Evolutionary conservation across 2,888 invertebrate genomes (phyloP).

Genomic region (Lagria hirta): DNA sequence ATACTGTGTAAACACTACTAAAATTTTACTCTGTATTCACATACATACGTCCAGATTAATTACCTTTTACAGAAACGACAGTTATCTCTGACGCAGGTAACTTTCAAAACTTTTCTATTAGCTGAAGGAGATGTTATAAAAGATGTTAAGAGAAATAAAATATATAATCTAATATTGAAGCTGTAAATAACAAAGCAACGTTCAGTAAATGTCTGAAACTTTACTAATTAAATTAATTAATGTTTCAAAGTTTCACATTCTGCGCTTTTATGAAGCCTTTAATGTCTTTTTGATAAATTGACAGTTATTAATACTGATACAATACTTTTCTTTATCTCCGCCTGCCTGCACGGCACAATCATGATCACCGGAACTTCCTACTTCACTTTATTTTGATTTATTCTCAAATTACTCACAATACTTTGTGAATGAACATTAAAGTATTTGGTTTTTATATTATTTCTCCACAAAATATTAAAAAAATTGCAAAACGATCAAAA

Average conservation of each 20-base stretch:
- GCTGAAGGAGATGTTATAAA: slow-evolving; percentile 6
- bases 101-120: slow-evolving; percentile 10
- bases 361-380: too few relatives aligned
- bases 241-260: slow-evolving; percentile 50
- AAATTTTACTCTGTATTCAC: slow-evolving; percentile 17
- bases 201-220: slow-evolving; percentile 54
- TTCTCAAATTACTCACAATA: too few relatives aligned
- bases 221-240: slow-evolving; percentile 57
- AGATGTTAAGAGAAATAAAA: slow-evolving; percentile 27
- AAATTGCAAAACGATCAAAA: too few relatives aligned
- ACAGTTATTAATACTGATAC: slow-evolving; percentile 49
- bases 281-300: slow-evolving; percentile 51
- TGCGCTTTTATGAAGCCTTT: slow-evolving; percentile 43
- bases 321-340: slow-evolving; percentile 3
- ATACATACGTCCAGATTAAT: slow-evolving; percentile 18
- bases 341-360: too few relatives aligned
- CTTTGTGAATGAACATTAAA: too few relatives aligned
- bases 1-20: slow-evolving; percentile 54
- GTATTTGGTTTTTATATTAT: too few relatives aligned
- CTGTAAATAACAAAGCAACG: slow-evolving; percentile 51
- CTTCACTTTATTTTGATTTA: too few relatives aligned
- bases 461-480: too few relatives aligned
- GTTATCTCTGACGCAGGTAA: slow-evolving; percentile 4
- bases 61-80: slow-evolving; percentile 1
- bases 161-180: slow-evolving; percentile 48